These are phyloP conservation scores for Malurus elegans DNA, from an alignment of 2,113 vertebrate genomes.

Conservation along the genomic window DNA sequence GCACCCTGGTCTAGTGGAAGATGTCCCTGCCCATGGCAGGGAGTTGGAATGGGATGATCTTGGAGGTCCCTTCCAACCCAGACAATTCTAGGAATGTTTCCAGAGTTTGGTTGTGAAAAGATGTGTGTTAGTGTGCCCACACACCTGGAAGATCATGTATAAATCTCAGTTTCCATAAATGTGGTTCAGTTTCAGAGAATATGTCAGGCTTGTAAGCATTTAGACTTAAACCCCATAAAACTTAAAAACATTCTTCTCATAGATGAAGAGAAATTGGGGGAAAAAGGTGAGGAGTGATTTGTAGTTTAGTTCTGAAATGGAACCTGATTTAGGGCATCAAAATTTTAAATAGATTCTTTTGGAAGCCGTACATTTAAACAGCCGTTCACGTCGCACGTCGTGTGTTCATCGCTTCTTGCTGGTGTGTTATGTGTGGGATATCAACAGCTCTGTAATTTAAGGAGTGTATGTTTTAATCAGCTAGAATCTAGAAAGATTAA, in stretches of 20 bases:
- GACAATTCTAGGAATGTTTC: constrained; percentile 20
- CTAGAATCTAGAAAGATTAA: constrained; percentile 43
- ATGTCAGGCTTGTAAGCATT: not conserved
- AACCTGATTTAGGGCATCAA: not conserved
- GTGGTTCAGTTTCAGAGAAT: not conserved
- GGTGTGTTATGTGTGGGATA: constrained; percentile 44
- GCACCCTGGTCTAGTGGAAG: not conserved
- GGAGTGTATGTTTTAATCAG: constrained; percentile 68
- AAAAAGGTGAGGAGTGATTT: not conserved
- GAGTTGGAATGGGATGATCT: not conserved
- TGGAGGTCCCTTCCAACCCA: not conserved
- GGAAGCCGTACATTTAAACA: constrained; percentile 52
- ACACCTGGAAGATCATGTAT: not conserved
- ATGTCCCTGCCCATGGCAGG: not conserved
- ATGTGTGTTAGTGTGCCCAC: not conserved
- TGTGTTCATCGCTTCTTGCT: constrained; percentile 62
- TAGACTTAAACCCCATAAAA: not conserved
- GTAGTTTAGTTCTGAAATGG: not conserved
- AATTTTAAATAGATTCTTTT: constrained; percentile 45
- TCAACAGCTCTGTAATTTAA: constrained; percentile 55
- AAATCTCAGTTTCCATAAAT: not conserved
- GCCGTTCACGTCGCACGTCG: constrained; percentile 29
- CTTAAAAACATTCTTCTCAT: not conserved
- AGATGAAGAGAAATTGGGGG: not conserved
- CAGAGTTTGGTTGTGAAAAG: constrained; percentile 62